Percentiles rank a stretch among this genome's conserved stretches.
phyloP scores from a whole-genome alignment of 1,140 invertebrate genomes.

The Drosophila serrata region DNA sequence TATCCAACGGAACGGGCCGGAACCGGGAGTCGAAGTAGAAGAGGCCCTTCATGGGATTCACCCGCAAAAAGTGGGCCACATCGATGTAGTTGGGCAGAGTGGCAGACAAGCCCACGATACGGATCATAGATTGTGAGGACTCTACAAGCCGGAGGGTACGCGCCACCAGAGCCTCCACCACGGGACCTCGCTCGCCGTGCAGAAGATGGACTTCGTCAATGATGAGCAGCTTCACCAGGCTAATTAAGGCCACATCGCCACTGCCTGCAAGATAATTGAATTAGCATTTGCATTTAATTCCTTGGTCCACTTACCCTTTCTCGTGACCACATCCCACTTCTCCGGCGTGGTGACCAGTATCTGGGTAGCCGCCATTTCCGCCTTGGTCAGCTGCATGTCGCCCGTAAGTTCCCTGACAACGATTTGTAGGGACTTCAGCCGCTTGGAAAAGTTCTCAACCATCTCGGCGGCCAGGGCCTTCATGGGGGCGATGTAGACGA shows the following conservation, averaged over 20 bases:
- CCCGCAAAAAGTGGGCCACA: constrained; percentile 96
- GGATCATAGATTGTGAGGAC: constrained; percentile 97
- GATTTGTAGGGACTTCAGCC: constrained; percentile 88
- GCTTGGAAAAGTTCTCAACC: constrained; percentile 96
- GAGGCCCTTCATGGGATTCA: constrained; percentile 96
- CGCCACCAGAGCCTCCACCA: constrained; percentile 98
- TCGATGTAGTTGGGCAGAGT: constrained; percentile 99
- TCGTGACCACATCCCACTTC: constrained; percentile 99
- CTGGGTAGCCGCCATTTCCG: constrained; percentile 97
- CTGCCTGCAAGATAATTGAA: constrained; percentile 50
- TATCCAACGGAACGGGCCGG: constrained; percentile 96
- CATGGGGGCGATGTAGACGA: constrained; percentile 99
- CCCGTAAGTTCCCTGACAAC: constrained; percentile 97
- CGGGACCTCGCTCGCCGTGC: constrained; percentile 98
- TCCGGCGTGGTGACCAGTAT: constrained; percentile 99
- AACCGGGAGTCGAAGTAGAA: constrained; percentile 99
- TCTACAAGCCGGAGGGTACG: constrained; percentile 97
- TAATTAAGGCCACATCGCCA: constrained; percentile 96
- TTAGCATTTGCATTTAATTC: neutral
- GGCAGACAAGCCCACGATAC: constrained; percentile 98
- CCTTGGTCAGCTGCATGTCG: constrained; percentile 98
- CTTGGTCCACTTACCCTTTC: constrained; percentile 89
- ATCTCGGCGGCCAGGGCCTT: constrained; percentile 99
- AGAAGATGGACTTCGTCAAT: constrained; percentile 99
- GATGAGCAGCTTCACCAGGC: constrained; percentile 97